Base-by-base conservation (phyloP, 2,797 vertebrate genomes). In the Mus minutoides region DNA sequence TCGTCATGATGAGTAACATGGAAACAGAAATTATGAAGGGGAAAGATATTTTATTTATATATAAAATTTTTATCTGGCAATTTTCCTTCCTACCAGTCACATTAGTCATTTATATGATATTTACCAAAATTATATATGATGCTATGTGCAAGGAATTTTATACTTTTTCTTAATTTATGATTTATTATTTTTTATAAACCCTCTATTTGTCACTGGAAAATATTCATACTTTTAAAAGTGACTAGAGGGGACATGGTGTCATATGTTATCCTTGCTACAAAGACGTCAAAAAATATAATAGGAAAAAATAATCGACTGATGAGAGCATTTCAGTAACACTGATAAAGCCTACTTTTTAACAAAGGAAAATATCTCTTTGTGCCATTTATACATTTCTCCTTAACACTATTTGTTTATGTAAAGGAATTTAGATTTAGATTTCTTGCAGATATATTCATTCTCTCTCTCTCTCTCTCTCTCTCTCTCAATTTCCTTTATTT, bases 1-100 rank as follows among this genome's bases (percentile, higher is more conserved):
- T n/a, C n/a, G 24, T 96, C 88, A 79, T 80, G 88, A 98, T 90
- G 54, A 94, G 94, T 94, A 91, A 88, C 54, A 40, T 54, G 31
- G 56, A 91, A 17, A 91, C 2, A 91, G 60, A 21, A 87, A 88
- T 89, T 90, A 67, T 76, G 85, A 91, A 94, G 49, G 26, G 85
- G 10, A 88, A 14, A 88, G 75, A 69, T 94, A 7, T 46, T 78
- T 92, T 92, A 37, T 64, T 95, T 91, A 88, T 71, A 82, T 71
- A 69, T 96, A 54, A 67, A 77, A 91, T 29, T 73, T 96, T 91
- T 93, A 62, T 75, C 85, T 95, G 56, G 21, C 92, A 84, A 76
- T 34, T 56, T 78, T 85, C 73, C 90, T 87, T 92, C 56, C 73
- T 91, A 62, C 64, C 52, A 95, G 13, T 37, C 78, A 94, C 64